Evolutionary conservation across 1,140 invertebrate genomes (phyloP).

Genomic region (Parapsyche elsis): DNA sequence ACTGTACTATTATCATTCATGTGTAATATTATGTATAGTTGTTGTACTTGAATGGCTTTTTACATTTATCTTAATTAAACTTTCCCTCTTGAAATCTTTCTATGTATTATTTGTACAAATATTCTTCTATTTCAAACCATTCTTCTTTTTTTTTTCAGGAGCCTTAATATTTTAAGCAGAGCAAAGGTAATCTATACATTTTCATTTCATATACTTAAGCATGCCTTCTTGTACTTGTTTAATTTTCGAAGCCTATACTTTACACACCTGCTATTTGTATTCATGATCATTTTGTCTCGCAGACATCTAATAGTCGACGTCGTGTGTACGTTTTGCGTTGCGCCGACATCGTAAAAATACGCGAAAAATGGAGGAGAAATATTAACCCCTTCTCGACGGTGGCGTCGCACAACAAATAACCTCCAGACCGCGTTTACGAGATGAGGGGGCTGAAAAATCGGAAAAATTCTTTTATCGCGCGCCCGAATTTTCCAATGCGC

Average conservation of each 20-base stretch:
- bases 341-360: too few relatives aligned
- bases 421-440: neutral
- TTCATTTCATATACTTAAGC: slow-evolving; percentile 35
- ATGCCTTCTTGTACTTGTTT: neutral
- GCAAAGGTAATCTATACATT: slow-evolving; percentile 49
- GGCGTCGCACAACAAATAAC: neutral
- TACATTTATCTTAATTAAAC: too few relatives aligned
- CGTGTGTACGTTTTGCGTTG: too few relatives aligned
- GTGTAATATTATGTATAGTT: neutral
- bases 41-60: neutral
- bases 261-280: neutral
- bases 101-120: neutral
- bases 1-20: neutral
- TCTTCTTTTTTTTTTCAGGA: slow-evolving; percentile 52
- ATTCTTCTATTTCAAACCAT: neutral
- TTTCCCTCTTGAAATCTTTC: slow-evolving; percentile 16
- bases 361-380: neutral
- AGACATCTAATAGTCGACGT: too few relatives aligned
- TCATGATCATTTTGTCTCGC: too few relatives aligned
- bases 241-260: neutral
- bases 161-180: slow-evolving; percentile 50
- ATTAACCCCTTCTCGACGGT: neutral
- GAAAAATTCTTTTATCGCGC: slow-evolving; percentile 25
- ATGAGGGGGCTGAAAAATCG: slow-evolving; percentile 1
- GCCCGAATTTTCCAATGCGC: slow-evolving; percentile 1